These are phyloP conservation scores for Mormyrops boulengeri DNA, from an alignment of 2,797 vertebrate species.

Conservation along the genomic window DNA sequence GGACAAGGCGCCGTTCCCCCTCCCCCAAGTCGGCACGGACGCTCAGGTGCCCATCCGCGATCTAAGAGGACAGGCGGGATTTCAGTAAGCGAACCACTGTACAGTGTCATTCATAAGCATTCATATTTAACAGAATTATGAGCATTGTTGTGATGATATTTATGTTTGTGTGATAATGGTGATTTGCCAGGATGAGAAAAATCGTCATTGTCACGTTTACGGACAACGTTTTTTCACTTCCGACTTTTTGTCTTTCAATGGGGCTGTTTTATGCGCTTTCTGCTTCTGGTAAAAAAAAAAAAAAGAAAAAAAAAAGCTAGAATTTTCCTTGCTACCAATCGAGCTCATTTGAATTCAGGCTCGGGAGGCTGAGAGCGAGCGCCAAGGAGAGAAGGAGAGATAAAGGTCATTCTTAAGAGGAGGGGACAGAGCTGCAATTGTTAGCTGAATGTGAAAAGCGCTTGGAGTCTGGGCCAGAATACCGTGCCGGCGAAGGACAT, in stretches of 20 bases:
- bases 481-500: not conserved
- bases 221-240: not conserved
- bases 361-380: not conserved
- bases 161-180: not conserved
- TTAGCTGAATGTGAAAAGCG: not conserved
- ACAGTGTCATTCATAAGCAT: not conserved
- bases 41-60: slow-evolving; percentile 63
- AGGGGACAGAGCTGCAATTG: not conserved
- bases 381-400: not conserved
- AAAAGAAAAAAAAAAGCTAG: not conserved
- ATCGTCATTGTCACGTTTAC: not conserved
- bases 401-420: slow-evolving; percentile 10
- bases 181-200: not conserved
- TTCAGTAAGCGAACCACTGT: not conserved
- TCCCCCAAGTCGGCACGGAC: slow-evolving; percentile 68
- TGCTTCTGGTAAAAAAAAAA: not conserved
- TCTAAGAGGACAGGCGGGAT: slow-evolving; percentile 45
- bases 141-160: not conserved
- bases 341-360: not conserved
- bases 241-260: not conserved
- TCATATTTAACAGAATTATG: not conserved
- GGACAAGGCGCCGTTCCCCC: slow-evolving; percentile 54
- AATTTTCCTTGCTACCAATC: not conserved
- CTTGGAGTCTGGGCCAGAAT: not conserved
- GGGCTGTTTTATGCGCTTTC: not conserved